phyloP scores from a whole-genome alignment of 2,113 vertebrate genomes.

The Rhinolophus sinicus region DNA sequence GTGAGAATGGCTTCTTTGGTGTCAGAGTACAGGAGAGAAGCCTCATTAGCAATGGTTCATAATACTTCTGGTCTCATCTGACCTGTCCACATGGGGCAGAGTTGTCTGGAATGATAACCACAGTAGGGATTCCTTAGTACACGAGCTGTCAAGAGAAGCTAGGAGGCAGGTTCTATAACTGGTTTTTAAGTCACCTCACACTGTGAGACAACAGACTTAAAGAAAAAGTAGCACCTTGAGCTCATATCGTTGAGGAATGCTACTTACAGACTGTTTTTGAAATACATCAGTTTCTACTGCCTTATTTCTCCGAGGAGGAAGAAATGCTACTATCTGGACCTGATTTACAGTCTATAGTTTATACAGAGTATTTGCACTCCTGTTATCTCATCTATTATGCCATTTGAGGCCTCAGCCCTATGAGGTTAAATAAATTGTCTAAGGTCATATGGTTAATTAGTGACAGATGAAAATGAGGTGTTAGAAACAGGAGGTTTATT shows the following conservation, averaged over 20 bases:
- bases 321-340: background rate
- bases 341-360: background rate
- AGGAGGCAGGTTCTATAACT: background rate
- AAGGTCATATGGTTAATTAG: background rate
- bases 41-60: background rate
- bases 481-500: background rate
- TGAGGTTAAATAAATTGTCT: background rate
- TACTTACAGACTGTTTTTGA: background rate
- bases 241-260: background rate
- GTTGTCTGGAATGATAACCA: background rate
- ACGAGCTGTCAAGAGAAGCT: background rate
- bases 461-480: slow-evolving; percentile 4
- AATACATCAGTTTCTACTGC: background rate
- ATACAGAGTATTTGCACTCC: background rate
- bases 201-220: background rate
- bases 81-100: background rate
- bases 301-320: slow-evolving; percentile 38
- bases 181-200: background rate
- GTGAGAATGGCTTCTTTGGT: background rate
- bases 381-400: background rate
- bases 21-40: background rate
- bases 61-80: background rate
- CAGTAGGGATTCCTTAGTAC: background rate
- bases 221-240: background rate
- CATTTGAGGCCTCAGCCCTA: background rate